Conservation (phyloP, 2,113 vertebrate genomes). For the Callipepla squamata region DNA sequence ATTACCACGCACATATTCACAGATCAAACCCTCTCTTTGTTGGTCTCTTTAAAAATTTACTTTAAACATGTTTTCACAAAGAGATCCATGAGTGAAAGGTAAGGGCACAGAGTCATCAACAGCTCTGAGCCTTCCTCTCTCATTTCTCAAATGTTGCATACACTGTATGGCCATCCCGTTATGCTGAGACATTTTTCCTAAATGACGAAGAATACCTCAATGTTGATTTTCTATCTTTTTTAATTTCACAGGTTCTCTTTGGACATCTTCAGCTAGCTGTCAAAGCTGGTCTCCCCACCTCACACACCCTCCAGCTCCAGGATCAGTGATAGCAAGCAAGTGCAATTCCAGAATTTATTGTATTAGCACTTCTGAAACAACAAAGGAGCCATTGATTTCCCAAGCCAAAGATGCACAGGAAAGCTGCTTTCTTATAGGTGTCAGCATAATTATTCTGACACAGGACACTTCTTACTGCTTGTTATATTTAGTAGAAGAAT, state of each 20-base stretch:
- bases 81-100: neutral
- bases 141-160: neutral
- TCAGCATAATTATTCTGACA: neutral
- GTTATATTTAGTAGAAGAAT: neutral
- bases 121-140: neutral
- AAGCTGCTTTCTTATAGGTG: neutral
- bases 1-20: neutral
- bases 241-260: slow-evolving; percentile 59
- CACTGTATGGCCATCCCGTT: neutral
- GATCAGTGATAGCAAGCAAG: neutral
- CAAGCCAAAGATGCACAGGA: slow-evolving; percentile 7
- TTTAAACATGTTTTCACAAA: neutral
- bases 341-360: slow-evolving; percentile 12
- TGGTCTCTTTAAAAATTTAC: neutral
- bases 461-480: neutral
- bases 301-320: neutral
- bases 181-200: neutral
- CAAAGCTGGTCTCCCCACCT: slow-evolving; percentile 52
- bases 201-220: slow-evolving; percentile 60
- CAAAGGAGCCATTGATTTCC: slow-evolving; percentile 35
- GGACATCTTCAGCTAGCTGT: slow-evolving; percentile 61
- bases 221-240: slow-evolving; percentile 46
- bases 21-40: neutral
- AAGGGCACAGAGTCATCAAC: neutral
- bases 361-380: slow-evolving; percentile 53